These are phyloP conservation scores for Falco peregrinus DNA, from an alignment of 2,797 vertebrate genomes.

Conservation along the genomic window DNA sequence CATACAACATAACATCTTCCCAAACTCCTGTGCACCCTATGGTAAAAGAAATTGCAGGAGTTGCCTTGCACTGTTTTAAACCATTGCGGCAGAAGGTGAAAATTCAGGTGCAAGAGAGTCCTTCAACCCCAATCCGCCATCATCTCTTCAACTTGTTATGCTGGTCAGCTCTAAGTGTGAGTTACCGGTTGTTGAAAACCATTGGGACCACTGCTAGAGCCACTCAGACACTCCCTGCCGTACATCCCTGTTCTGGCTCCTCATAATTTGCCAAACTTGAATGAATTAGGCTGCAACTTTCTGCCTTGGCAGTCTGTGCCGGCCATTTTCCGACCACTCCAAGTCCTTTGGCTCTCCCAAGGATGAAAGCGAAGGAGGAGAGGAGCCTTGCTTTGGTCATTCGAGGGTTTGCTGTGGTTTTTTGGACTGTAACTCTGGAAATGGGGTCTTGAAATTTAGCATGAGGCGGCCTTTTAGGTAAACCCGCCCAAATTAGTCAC, in stretches of 20 bases:
- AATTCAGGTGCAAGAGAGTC: background rate
- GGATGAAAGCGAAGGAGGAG: background rate
- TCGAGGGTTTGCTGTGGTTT: background rate
- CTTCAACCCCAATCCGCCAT: background rate
- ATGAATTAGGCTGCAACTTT: background rate
- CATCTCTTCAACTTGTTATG: background rate
- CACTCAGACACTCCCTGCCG: background rate
- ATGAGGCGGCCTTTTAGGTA: background rate
- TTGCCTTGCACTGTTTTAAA: background rate
- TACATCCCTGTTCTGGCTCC: background rate
- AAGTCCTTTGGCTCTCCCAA: background rate
- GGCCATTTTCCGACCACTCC: fast-evolving
- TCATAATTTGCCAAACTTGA: background rate
- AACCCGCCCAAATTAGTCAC: background rate
- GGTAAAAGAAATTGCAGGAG: background rate
- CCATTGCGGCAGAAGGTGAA: background rate
- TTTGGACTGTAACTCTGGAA: background rate
- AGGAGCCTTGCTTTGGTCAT: background rate
- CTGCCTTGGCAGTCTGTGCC: background rate
- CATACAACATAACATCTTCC: fast-evolving
- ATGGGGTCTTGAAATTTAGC: background rate
- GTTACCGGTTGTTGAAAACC: background rate
- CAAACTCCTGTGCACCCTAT: background rate
- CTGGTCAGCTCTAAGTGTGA: background rate
- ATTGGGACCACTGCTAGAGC: background rate